phyloP scores from a whole-genome alignment of 2,888 invertebrate genomes.

The Euspilapteryx auroguttella region DNA sequence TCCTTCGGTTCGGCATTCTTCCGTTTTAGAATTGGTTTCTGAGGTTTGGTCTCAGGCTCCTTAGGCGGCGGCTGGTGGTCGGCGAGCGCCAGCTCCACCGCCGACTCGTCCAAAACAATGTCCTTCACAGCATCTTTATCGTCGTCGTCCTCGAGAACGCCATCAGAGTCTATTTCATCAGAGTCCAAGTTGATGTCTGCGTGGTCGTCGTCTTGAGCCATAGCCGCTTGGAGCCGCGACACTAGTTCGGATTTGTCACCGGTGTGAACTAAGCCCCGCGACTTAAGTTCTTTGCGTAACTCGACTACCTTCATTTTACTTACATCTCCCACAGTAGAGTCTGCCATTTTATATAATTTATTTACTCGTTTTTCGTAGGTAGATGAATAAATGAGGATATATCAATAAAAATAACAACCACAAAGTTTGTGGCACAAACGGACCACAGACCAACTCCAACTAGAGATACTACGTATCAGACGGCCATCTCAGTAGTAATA shows the following conservation, averaged over 20 bases:
- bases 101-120: constrained; percentile 30
- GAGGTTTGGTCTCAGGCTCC: constrained; percentile 21
- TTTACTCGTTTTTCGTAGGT: no score
- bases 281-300: constrained; percentile 78
- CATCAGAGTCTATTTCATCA: constrained; percentile 56
- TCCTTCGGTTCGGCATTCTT: constrained; percentile 18
- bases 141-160: constrained; percentile 56
- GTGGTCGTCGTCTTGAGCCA: constrained; percentile 47
- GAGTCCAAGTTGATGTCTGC: constrained; percentile 41
- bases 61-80: constrained; percentile 22
- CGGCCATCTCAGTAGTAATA: no score
- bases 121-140: constrained; percentile 41
- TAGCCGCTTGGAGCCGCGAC: constrained; percentile 68
- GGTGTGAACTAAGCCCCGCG: constrained; percentile 69
- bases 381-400: no score
- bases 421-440: no score
- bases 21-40: constrained; percentile 29
- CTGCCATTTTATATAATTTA: constrained; percentile 13
- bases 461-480: no score
- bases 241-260: constrained; percentile 85
- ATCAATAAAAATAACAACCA: no score
- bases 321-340: constrained; percentile 22
- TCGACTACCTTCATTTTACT: constrained; percentile 75
- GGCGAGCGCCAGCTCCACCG: constrained; percentile 31
- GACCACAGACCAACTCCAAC: no score